Evolutionary conservation across 2,797 vertebrate genomes (phyloP), one percentile per base, ranked within the genome.

Genomic region (Rhabdomys pumilio): DNA sequence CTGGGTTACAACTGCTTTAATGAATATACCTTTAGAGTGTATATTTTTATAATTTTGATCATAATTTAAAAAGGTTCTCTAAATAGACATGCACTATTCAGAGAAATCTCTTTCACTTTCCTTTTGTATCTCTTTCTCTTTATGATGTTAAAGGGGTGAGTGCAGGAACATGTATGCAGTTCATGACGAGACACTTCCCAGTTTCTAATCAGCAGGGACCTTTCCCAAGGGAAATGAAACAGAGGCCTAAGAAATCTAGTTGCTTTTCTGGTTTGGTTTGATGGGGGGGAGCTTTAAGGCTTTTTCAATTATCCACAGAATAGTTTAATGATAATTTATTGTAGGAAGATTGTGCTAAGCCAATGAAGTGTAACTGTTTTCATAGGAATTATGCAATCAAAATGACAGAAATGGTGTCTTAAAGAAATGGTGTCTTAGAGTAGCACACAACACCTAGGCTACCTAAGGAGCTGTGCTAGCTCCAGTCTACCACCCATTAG

Each of bases 321-420:
- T 55, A 96, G 29, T 31, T 93, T 96, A 93, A 91, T 89, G 65
- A 55, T 65, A 87, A 96, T 92, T 96, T 95, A 90, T 93, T 77
- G 26, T 53, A 53, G n/a, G 41, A 82, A 96, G 92, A 79, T 31
- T 69, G 1, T 29, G 41, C 38, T 73, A 22, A 88, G 38, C 89
- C 63, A 91, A 50, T 69, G 90, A 69, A 75, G 11, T 91, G 80
- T 92, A 75, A 24, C 44, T 89, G 29, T 94, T 93, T 97, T 95
- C 88, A 65, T 90, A 65, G 22, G 50, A 87, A 73, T 44, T 57
- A 22, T 85, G 22, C 22, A 59, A 92, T 89, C 91, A 89, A 90
- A 89, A 85, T 4, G 15, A 94, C 83, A 92, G 57, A 90, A 67
- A 67, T 63, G 17, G 76, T 80, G 89, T 84, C 88, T 95, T 95